phyloP scores from a whole-genome alignment of 1,140 invertebrate genomes.

The Streblospio benedicti region DNA sequence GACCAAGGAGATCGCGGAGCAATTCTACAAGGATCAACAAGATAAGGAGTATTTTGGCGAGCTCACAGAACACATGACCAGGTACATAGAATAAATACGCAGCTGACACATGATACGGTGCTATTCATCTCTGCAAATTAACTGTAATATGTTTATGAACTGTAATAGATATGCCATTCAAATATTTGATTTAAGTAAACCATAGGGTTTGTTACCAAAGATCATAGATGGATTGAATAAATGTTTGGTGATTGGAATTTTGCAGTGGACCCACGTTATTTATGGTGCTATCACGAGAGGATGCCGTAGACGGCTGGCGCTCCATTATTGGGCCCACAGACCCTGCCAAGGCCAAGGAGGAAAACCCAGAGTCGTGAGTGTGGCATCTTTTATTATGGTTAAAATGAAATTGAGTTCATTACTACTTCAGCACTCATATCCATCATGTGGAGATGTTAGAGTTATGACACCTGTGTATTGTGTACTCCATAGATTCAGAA shows the following conservation, averaged over 20 bases:
- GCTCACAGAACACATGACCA: constrained; percentile 40
- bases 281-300: constrained; percentile 44
- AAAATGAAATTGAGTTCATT: too few species aligned
- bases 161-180: too few species aligned
- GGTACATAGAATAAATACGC: constrained; percentile 20
- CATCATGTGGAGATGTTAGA: background rate
- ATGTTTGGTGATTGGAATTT: too few species aligned
- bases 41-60: constrained; percentile 42
- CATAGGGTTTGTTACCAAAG: too few species aligned
- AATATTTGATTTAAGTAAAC: too few species aligned
- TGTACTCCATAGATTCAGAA: background rate
- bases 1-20: constrained; percentile 34
- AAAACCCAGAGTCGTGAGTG: constrained; percentile 37
- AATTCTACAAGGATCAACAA: constrained; percentile 37
- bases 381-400: too few species aligned
- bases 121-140: background rate
- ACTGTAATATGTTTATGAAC: too few species aligned
- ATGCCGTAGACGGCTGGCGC: constrained; percentile 43
- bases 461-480: background rate
- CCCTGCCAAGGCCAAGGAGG: constrained; percentile 38
- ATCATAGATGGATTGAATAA: too few species aligned
- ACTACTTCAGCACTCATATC: background rate
- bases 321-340: constrained; percentile 41
- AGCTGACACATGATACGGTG: background rate
- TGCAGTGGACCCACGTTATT: constrained; percentile 44